A percentile compares a stretch with the other conserved stretches of the same genome.
phyloP scores from a whole-genome alignment of 1,140 invertebrate genomes.

The Lycorma delicatula region DNA sequence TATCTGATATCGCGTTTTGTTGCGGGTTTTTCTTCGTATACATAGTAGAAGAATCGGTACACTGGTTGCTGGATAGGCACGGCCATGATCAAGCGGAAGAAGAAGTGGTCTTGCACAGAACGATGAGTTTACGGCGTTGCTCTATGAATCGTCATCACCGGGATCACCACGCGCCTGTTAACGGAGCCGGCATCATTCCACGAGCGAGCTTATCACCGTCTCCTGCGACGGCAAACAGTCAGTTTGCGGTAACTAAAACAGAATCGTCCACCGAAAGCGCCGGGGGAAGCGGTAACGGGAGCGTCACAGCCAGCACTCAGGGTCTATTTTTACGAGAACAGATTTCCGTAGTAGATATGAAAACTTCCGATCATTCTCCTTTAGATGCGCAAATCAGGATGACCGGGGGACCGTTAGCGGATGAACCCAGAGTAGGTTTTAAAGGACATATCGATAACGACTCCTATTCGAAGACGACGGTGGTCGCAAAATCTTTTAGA shows the following conservation, averaged over 20 bases:
- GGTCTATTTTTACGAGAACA: conserved; percentile 24
- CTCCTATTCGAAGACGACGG: neutral
- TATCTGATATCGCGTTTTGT: conserved; percentile 58
- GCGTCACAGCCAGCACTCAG: conserved; percentile 28
- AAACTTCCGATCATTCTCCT: conserved; percentile 9
- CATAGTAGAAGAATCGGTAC: conserved; percentile 59
- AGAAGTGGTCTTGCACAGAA: conserved; percentile 45
- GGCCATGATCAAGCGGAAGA: conserved; percentile 36
- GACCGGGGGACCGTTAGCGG: conserved; percentile 23
- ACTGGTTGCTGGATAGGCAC: conserved; percentile 45
- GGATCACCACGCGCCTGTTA: conserved; percentile 22
- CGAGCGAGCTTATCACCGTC: conserved; percentile 17
- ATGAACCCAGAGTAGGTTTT: conserved; percentile 3
- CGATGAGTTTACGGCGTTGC: conserved; percentile 45
- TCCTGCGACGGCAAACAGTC: conserved; percentile 4
- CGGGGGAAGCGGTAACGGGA: conserved; percentile 16
- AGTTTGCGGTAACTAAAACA: neutral
- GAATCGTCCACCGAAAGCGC: conserved; percentile 1
- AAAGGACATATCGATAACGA: conserved; percentile 1
- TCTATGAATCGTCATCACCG: conserved; percentile 34
- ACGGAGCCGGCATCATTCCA: conserved; percentile 29
- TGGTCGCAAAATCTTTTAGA: conserved; percentile 42
- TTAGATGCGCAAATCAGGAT: conserved; percentile 26
- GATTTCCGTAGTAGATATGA: conserved; percentile 7
- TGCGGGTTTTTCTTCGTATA: conserved; percentile 65